Base-by-base conservation (phyloP, 2,113 vertebrate genomes). In the Scolopax mira region DNA sequence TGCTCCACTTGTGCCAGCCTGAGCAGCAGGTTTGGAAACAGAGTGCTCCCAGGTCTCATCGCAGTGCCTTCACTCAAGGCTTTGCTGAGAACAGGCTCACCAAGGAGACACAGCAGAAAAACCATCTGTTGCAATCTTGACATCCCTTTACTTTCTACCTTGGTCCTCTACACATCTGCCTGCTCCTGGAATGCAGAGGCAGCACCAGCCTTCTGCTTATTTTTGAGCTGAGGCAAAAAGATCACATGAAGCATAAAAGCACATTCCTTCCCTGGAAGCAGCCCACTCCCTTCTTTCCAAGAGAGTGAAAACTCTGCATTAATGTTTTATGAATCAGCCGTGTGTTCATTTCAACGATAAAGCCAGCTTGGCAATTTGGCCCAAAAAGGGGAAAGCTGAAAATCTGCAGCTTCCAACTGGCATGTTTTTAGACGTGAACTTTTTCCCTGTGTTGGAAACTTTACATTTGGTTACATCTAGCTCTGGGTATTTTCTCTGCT, bases 311-410 rank as follows among this genome's bases (percentile, higher is more conserved):
- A 62, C 42, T 67, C 84, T 75, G 89, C 88, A 27, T 66, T 65
- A 92, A 95, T 83, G 88, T 85, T 96, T 95, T 93, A 94, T 95
- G 91, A 94, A 91, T 95, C 93, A 97, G 94, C 48, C 30, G 2
- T 82, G 93, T 88, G 89, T 88, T 91, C 93, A 73, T 88, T 94
- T 93, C 89, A 89, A 61, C 3, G 17, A 85, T 72, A 85, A 97
- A 94, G 85, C 79, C 85, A 89, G 88, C 89, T 94, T 96, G 87
- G 93, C 89, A 89, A 81, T 90, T 90, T 92, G 88, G 87, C 61
- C 70, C 79, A 62, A 71, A 94, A 93, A 72, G 66, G 41, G 73
- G 80, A 51, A 94, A 92, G 83, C 69, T 85, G 80, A 79, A 93
- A 96, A 93, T 49, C 64, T 91, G 8, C 39, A 37, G 66, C 31